Evolutionary conservation across 2,888 invertebrate genomes (phyloP).

Genomic region (Ptychoptera contaminata): DNA sequence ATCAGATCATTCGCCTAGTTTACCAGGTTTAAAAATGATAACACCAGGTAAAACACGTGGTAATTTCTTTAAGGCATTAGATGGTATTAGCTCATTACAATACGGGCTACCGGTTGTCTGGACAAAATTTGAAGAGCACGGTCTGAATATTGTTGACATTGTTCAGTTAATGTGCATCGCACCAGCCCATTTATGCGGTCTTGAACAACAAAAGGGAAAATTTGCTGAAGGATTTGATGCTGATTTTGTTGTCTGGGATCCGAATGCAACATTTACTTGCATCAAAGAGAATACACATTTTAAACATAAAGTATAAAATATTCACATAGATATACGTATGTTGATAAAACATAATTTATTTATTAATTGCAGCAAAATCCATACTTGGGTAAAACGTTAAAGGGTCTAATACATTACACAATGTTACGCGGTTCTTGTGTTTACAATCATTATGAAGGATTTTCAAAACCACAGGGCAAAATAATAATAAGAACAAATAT

Average conservation of each 20-base stretch:
- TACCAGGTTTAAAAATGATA: constrained; percentile 41
- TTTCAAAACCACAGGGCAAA: constrained; percentile 28
- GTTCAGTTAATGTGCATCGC: constrained; percentile 41
- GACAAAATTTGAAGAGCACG: constrained; percentile 42
- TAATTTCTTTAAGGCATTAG: constrained; percentile 54
- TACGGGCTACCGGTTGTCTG: constrained; percentile 55
- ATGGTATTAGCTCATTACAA: constrained; percentile 57
- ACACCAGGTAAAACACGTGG: constrained; percentile 31
- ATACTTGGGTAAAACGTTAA: constrained; percentile 41
- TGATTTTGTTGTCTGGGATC: constrained; percentile 56
- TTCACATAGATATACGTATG: constrained; percentile 5
- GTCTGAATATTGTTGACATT: constrained; percentile 37
- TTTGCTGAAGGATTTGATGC: constrained; percentile 48
- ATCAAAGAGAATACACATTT: constrained; percentile 42
- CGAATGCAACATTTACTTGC: constrained; percentile 42
- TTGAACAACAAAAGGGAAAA: constrained; percentile 44
- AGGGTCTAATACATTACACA: constrained; percentile 47
- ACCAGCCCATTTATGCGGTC: constrained; percentile 45
- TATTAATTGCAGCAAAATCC: constrained; percentile 39
- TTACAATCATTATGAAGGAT: constrained; percentile 31
- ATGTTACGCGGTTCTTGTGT: constrained; percentile 47
- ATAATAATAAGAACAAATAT: constrained; percentile 14
- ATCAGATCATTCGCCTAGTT: constrained; percentile 54
- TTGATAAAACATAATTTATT: constrained; percentile 9
- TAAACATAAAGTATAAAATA: constrained; percentile 43